Evolutionary conservation across 92 coral and sea anemone genomes (phyloP).

Genomic region (Bergia puertoricense): DNA sequence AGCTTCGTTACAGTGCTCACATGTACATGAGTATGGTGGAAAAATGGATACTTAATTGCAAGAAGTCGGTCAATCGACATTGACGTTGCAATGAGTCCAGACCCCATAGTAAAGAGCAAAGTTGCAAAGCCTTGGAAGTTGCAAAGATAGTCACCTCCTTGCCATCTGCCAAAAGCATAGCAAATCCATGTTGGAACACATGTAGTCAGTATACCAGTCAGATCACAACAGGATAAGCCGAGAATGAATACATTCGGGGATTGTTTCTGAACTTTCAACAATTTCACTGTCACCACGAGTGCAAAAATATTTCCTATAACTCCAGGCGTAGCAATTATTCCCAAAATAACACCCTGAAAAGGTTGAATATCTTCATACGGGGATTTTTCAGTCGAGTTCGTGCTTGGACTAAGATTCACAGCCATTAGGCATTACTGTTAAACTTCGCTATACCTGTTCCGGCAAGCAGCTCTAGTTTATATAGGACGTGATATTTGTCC

Average conservation of each 20-base stretch:
- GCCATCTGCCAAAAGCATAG: conserved; percentile 68
- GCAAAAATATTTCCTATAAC: conserved; percentile 77
- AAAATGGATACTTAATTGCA: conserved; percentile 71
- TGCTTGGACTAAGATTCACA: neutral
- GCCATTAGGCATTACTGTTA: conserved; percentile 12
- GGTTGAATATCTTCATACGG: conserved; percentile 23
- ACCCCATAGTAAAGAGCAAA: conserved; percentile 64
- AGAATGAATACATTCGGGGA: conserved; percentile 80
- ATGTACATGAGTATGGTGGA: conserved; percentile 49
- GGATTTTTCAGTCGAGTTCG: conserved; percentile 31
- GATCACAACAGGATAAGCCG: conserved; percentile 72
- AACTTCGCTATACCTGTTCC: too few relatives aligned
- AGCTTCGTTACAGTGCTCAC: conserved; percentile 54
- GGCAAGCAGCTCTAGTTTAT: neutral
- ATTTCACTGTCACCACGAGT: conserved; percentile 57
- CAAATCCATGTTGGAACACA: conserved; percentile 82
- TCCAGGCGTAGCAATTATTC: conserved; percentile 53
- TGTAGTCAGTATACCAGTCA: conserved; percentile 55
- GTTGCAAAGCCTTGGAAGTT: conserved; percentile 80
- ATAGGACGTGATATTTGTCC: neutral
- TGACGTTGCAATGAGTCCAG: conserved; percentile 73
- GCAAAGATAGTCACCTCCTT: conserved; percentile 69
- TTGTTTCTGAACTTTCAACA: conserved; percentile 64
- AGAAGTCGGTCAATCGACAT: conserved; percentile 81
- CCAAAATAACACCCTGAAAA: conserved; percentile 50